These are phyloP conservation scores for Etheostoma perlongum DNA, from an alignment of 2,797 vertebrate species.

Conservation along the genomic window DNA sequence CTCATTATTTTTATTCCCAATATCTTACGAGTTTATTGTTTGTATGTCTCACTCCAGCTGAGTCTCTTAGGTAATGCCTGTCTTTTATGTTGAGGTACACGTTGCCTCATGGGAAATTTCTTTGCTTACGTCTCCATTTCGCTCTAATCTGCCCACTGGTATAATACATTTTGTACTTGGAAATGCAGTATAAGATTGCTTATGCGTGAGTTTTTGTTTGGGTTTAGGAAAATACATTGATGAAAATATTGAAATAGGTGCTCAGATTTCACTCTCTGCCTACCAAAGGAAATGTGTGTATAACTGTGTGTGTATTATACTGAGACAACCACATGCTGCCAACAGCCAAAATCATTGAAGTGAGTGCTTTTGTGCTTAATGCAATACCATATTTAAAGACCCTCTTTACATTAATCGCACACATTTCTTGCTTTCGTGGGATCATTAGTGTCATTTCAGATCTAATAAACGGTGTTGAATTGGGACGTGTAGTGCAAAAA, in stretches of 20 bases:
- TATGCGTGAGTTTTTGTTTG: slow-evolving; percentile 18
- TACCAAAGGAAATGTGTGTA: slow-evolving; percentile 9
- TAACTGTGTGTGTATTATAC: slow-evolving; percentile 7
- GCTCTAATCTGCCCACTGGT: slow-evolving; percentile 3
- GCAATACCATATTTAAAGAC: slow-evolving; percentile 2
- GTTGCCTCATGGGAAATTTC: slow-evolving; percentile 40
- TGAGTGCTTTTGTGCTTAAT: slow-evolving; percentile 2
- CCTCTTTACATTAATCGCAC: slow-evolving; percentile 13
- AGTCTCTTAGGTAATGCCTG: slow-evolving; percentile 16
- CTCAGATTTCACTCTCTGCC: slow-evolving; percentile 19
- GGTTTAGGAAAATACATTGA: slow-evolving; percentile 18
- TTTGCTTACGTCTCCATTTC: slow-evolving; percentile 11
- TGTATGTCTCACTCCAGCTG: slow-evolving; percentile 9
- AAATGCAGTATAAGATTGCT: slow-evolving; percentile 12
- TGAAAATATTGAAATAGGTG: slow-evolving; percentile 31
- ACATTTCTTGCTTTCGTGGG: slow-evolving; percentile 18
- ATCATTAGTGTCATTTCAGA: slow-evolving; percentile 6
- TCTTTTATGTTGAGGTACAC: slow-evolving; percentile 25
- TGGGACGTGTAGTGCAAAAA: slow-evolving; percentile 14
- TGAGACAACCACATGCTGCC: not conserved
- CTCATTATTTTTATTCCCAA: slow-evolving; percentile 12
- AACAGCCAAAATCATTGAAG: slow-evolving; percentile 9
- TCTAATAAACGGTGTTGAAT: slow-evolving; percentile 7
- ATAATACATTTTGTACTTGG: slow-evolving; percentile 9
- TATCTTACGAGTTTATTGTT: slow-evolving; percentile 24